phyloP scores from a whole-genome alignment of 2,113 vertebrate species.

The Tinamus guttatus region DNA sequence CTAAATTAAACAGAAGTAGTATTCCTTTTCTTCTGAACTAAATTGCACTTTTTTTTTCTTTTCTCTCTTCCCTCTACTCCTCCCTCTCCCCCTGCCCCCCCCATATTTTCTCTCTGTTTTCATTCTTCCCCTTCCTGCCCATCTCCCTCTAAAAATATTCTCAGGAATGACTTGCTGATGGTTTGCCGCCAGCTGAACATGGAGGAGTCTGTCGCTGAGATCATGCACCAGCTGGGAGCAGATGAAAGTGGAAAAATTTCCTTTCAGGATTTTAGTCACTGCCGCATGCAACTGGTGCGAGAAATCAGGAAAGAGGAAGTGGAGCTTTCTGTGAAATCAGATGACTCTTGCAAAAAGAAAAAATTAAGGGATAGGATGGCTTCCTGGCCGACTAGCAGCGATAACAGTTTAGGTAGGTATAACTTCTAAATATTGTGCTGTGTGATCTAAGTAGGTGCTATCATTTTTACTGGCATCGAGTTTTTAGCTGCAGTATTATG shows the following conservation, averaged over 20 bases:
- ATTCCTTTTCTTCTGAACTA: slow-evolving; percentile 24
- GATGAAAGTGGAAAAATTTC: slow-evolving; percentile 87
- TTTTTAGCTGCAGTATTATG: neutral
- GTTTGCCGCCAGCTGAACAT: slow-evolving; percentile 86
- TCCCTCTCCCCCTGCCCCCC: neutral
- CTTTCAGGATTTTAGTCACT: slow-evolving; percentile 85
- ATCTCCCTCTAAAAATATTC: slow-evolving; percentile 24
- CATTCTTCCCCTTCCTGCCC: neutral
- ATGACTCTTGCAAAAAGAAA: slow-evolving; percentile 78
- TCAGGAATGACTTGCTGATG: slow-evolving; percentile 88
- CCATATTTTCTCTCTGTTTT: neutral
- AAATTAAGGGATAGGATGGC: slow-evolving; percentile 74
- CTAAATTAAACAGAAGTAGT: neutral
- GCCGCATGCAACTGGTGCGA: slow-evolving; percentile 81
- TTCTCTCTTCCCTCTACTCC: neutral
- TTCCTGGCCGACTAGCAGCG: slow-evolving; percentile 84
- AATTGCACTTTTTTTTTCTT: neutral
- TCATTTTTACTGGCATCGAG: neutral
- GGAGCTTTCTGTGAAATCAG: slow-evolving; percentile 77
- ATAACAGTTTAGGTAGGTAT: slow-evolving; percentile 84
- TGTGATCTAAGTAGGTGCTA: neutral
- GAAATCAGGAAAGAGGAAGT: slow-evolving; percentile 87
- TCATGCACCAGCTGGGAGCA: slow-evolving; percentile 86
- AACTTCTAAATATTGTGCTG: neutral
- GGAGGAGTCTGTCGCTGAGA: slow-evolving; percentile 85